Conservation (phyloP, 2,113 vertebrate genomes). For the Vicugna pacos region DNA sequence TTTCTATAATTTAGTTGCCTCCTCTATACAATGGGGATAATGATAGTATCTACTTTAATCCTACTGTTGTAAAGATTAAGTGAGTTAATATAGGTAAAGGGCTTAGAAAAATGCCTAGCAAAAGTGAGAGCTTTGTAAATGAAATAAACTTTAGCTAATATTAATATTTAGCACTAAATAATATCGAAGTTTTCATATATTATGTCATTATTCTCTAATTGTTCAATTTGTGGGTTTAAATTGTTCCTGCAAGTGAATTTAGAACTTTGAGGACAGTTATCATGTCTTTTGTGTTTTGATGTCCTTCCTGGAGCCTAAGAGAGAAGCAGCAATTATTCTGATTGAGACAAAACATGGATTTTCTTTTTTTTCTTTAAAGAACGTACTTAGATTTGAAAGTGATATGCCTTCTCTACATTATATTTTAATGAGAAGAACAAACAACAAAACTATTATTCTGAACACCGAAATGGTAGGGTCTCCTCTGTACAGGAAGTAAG, state of each 20-base stretch:
- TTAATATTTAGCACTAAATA: constrained; percentile 9
- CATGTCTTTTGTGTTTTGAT: not conserved
- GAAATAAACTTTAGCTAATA: not conserved
- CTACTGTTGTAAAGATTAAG: not conserved
- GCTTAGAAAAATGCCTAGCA: not conserved
- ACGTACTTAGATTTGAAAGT: not conserved
- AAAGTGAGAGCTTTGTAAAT: not conserved
- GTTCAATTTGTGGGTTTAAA: constrained; percentile 48
- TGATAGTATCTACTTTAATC: not conserved
- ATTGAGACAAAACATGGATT: not conserved
- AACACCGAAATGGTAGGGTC: not conserved
- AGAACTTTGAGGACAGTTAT: not conserved
- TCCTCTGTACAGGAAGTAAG: not conserved
- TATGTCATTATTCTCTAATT: not conserved
- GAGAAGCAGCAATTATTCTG: not conserved
- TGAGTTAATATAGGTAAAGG: not conserved
- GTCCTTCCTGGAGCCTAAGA: not conserved
- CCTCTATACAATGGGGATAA: not conserved
- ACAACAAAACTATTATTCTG: not conserved
- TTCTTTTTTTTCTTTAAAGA: not conserved
- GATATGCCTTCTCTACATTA: not conserved
- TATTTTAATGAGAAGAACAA: constrained; percentile 30
- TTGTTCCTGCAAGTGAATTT: not conserved
- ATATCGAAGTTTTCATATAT: not conserved
- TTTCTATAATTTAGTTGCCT: not conserved